These are phyloP conservation scores for Petrolisthes manimaculis DNA, from an alignment of 2,888 invertebrate genomes.

Conservation along the genomic window DNA sequence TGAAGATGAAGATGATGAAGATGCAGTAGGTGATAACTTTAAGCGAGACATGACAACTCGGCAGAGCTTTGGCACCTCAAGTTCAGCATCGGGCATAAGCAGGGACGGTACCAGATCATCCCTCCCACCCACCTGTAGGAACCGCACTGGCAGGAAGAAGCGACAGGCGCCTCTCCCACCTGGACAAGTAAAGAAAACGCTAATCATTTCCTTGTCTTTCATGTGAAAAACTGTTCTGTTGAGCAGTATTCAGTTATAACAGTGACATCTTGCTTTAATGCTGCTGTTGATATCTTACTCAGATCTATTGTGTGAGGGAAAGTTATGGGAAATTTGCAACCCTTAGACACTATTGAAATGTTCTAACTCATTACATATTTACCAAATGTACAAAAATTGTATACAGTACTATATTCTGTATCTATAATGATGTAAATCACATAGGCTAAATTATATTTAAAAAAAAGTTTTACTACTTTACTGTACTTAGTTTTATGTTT, in stretches of 20 bases:
- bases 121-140: constrained; percentile 16
- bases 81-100: not conserved
- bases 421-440: no score
- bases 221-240: not conserved
- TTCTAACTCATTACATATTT: not conserved
- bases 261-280: no score
- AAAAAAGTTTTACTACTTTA: no score
- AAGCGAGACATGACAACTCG: not conserved
- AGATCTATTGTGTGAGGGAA: no score
- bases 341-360: not conserved
- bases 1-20: constrained; percentile 21
- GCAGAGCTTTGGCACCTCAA: not conserved
- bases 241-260: no score
- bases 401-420: no score
- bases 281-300: no score
- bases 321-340: not conserved
- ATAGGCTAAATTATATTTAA: no score
- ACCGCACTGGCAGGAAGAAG: constrained; percentile 23
- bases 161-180: constrained; percentile 38
- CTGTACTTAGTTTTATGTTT: no score
- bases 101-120: constrained; percentile 8
- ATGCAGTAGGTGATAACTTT: not conserved
- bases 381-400: not conserved
- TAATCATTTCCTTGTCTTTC: not conserved
- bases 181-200: not conserved